Base-by-base conservation (phyloP, 2,113 vertebrate genomes). In the Synodontis membranacea region DNA sequence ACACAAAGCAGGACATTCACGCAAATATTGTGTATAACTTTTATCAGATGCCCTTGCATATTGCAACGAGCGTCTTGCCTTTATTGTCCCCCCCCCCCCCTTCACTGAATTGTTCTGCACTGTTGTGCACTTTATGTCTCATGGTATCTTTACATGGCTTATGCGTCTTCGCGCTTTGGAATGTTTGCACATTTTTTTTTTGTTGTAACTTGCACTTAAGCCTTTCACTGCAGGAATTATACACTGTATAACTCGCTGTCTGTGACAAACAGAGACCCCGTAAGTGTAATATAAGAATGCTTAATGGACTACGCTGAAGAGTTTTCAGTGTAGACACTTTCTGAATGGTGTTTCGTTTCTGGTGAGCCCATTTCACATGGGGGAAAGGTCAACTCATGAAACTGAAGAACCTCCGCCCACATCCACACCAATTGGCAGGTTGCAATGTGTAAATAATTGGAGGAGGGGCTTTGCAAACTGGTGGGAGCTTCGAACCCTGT, bases 391-490 rank as follows among this genome's bases (percentile, higher is more conserved):
- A 58, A 37, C 52, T 79, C 34, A 80, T 58, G 21, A 80, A 80
- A 80, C 31, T 54, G 48, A 80, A 58, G 21, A 34, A 2, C 31
- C 23, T 80, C 37, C 34, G 5, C 78, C 78, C 52, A 80, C 78
- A 42, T 80, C 34, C 52, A 58, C 7, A 80, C 52, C 34, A 80
- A 58, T 80, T 80, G 78, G 78, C 78, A 80, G 52, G 78, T 80
- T 42, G 19, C 19, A 58, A 58, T 42, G 78, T 80, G 78, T 58
- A 56, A 80, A 80, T 39, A 5, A 58, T 39, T 80, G 78, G 21
- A 2, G 78, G 34, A 42, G 34, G 52, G 52, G 34, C 28, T 80
- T 34, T 58, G 54, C 23, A 58, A 80, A 15, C 78, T 58, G 52
- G 31, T 58, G 78, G 34, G 78, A 56, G 76, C 31, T 56, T 80